Evolutionary conservation across 2,113 vertebrate species (phyloP), one percentile per base, ranked within the genome.

Genomic region (Trogon melanurus): DNA sequence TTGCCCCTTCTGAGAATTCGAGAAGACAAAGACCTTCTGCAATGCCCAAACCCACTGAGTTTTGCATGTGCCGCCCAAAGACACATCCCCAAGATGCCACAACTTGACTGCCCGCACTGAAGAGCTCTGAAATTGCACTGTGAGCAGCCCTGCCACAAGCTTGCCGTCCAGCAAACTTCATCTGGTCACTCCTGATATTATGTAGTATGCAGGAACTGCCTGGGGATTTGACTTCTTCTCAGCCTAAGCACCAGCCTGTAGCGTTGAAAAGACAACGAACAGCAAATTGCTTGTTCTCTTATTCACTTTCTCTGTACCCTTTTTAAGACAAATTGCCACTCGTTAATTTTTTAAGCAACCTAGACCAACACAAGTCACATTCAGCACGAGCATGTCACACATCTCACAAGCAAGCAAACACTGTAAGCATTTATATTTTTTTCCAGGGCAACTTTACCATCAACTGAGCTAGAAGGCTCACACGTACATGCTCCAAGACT

Each of bases 381-480:
- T 58, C 56, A 51, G 60, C 0, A 0, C 17, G 27, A 89, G 60
- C 51, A 62, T 1, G 14, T 34, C 62, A 72, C 54, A 34, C 4
- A 12, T 5, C 15, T 60, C 76, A 84, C 38, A 81, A 58, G 22
- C 47, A 85, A 76, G 61, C n/a, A 84, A 1, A 70, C 41, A 41
- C 13, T 41, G 11, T 4, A 74, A 74, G 16, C 5, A 6, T 12
- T 17, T 30, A 1, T 27, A 4, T 14, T 41, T 41, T 38, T 70
- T 44, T 10, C 18, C 2, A 22, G 7, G 7, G 10, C 12, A 92
- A 74, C 92, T 78, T 88, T 81, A 78, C 48, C 41, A 78, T 71
- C 44, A 56, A 11, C 17, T 27, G 18, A 71, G 60, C 26, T 45
- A 54, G 32, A 74, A 67, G 48, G 30, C 20, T 90, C 29, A 21